These are phyloP conservation scores for Zalophus californianus DNA, from an alignment of 2,797 vertebrate species.

Conservation along the genomic window DNA sequence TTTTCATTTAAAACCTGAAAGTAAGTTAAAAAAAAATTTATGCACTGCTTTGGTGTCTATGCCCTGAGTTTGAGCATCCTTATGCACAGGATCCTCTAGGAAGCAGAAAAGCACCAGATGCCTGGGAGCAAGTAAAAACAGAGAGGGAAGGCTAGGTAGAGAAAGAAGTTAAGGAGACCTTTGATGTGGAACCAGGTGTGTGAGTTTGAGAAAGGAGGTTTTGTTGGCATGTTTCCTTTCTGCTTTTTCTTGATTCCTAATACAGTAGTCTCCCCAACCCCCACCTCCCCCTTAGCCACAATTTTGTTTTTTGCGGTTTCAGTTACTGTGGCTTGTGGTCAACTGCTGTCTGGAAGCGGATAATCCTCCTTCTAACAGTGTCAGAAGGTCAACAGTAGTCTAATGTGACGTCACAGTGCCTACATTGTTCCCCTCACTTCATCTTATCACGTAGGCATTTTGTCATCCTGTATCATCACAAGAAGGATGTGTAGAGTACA, in stretches of 20 bases:
- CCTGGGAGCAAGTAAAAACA: neutral
- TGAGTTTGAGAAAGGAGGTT: neutral
- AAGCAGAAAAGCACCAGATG: neutral
- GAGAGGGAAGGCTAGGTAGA: neutral
- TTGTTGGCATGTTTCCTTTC: neutral
- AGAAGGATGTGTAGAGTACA: neutral
- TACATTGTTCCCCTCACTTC: neutral
- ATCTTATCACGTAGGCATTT: neutral
- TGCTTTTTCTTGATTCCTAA: neutral
- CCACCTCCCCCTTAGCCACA: neutral
- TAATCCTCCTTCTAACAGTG: neutral
- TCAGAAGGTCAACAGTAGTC: neutral
- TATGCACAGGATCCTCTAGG: neutral
- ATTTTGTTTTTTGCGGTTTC: neutral
- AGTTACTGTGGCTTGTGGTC: neutral
- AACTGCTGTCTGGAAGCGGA: neutral
- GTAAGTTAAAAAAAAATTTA: neutral
- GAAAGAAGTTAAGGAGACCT: neutral
- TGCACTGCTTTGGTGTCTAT: neutral
- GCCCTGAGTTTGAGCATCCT: neutral
- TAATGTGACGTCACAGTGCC: neutral
- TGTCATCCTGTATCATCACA: neutral
- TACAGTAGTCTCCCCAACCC: neutral
- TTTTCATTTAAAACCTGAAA: constrained; percentile 40
- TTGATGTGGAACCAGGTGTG: neutral